Percentiles rank a stretch among this genome's conserved stretches.
These are phyloP conservation scores for Poeciliopsis prolifica DNA, from an alignment of 2,113 vertebrate genomes.

Conservation along the genomic window DNA sequence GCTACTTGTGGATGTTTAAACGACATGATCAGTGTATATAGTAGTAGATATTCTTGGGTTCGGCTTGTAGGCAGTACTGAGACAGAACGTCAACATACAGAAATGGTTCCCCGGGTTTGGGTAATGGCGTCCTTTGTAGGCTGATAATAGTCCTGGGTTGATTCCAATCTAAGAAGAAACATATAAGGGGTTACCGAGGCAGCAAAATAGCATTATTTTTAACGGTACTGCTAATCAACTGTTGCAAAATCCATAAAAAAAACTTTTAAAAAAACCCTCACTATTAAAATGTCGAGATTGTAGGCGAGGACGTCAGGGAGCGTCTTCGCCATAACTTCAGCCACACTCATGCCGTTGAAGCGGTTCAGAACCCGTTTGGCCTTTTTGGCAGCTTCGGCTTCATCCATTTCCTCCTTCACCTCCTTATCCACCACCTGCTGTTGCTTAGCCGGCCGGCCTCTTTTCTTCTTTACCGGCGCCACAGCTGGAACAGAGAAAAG, in stretches of 20 bases:
- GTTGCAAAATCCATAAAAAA: neutral
- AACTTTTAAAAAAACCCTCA: conserved; percentile 80
- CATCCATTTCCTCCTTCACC: conserved; percentile 85
- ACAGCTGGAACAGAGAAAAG: conserved; percentile 37
- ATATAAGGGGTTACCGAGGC: conserved; percentile 40
- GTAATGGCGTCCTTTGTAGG: conserved; percentile 97
- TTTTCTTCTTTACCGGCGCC: conserved; percentile 87
- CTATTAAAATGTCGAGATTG: conserved; percentile 96
- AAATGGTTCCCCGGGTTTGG: conserved; percentile 99
- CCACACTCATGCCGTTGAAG: conserved; percentile 94
- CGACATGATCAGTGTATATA: no score
- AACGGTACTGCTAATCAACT: neutral
- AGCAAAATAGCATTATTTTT: conserved; percentile 3
- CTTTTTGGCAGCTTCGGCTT: conserved; percentile 84
- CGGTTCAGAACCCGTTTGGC: conserved; percentile 94
- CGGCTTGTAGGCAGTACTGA: conserved; percentile 11
- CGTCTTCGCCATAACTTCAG: conserved; percentile 93
- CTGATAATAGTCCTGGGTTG: conserved; percentile 96
- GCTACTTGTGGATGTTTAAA: no score
- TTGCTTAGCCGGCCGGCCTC: conserved; percentile 82
- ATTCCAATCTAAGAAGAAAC: conserved; percentile 90
- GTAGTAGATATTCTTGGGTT: neutral
- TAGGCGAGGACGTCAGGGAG: conserved; percentile 94
- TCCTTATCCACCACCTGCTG: conserved; percentile 82
- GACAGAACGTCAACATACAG: conserved; percentile 82